These are phyloP conservation scores for Meriones unguiculatus DNA, from an alignment of 2,113 vertebrate species.

Conservation along the genomic window DNA sequence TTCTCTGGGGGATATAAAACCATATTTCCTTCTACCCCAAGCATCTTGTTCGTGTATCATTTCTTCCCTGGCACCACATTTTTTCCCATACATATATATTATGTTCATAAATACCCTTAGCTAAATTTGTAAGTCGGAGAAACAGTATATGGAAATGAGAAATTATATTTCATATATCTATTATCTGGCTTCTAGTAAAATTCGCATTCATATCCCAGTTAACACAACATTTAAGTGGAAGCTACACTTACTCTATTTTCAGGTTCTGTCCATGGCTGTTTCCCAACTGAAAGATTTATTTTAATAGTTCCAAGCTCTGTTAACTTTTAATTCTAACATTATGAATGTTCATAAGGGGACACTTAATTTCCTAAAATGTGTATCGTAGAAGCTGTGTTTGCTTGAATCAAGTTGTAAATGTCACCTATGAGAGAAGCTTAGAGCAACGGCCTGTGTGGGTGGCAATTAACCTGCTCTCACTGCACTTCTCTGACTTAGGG, in stretches of 20 bases:
- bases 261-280: conserved; percentile 15
- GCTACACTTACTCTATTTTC: neutral
- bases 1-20: neutral
- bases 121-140: neutral
- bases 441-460: neutral
- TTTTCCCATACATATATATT: neutral
- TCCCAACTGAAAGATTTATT: neutral
- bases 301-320: conserved; percentile 45
- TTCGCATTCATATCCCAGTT: neutral
- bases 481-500: neutral
- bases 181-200: neutral
- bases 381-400: conserved; percentile 22
- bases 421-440: neutral
- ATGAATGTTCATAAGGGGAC: neutral
- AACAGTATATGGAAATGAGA: neutral
- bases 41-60: neutral
- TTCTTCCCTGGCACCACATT: neutral
- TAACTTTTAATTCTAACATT: conserved; percentile 59
- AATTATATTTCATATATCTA: conserved; percentile 45
- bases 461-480: conserved; percentile 7
- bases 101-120: conserved; percentile 35
- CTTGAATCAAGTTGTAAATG: neutral
- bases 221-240: conserved; percentile 53
- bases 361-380: conserved; percentile 51
- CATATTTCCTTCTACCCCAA: neutral